Evolutionary conservation across 1,140 invertebrate species (phyloP), one percentile per base, ranked within the genome.

Genomic region (Atta texana): DNA sequence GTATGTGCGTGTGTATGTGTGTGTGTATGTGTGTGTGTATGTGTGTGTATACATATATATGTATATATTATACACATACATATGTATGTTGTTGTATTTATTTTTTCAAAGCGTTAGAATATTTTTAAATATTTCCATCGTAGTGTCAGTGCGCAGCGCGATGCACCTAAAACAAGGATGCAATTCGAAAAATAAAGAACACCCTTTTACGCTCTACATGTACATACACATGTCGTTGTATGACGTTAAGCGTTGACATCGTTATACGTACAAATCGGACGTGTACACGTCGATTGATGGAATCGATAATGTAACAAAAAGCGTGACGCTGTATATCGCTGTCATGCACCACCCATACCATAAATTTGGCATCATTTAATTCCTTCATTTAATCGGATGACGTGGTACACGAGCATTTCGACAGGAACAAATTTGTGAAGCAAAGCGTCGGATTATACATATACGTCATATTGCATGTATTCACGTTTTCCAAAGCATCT

Each of bases 271-370:
- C 80, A 84, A 84, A 84, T 84, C 71, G 80, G 39, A 84, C 55
- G 55, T 24, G 69, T 84, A 84, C 57, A 61, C 69, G 55, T 51
- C 69, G 55, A 84, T 84, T 84, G 80, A 84, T 84, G 57, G 80
- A 28, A 84, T 84, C 80, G 80, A 84, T 84, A 84, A 84, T 84
- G 69, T 84, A 74, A 84, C 80, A 84, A 84, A 82, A 84, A 84
- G 80, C 80, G 80, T 84, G 80, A 74, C 69, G 55, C 44, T 69
- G 77, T 80, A 80, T 80, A 80, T 80, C 77, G 77, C 31, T 84
- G 80, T 82, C 80, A 31, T 59, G 68, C n/a, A 1, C 28, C 28
- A 21, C 39, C 7, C 80, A 51, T 75, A 31, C 69, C 24, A 84
- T 84, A 84, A 74, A 74, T 84, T 84, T 63, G 69, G 69, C 69